Evolutionary conservation across 1,140 invertebrate genomes (phyloP), one percentile per base, ranked within the genome.

Genomic region (Hypothenemus hampei): DNA sequence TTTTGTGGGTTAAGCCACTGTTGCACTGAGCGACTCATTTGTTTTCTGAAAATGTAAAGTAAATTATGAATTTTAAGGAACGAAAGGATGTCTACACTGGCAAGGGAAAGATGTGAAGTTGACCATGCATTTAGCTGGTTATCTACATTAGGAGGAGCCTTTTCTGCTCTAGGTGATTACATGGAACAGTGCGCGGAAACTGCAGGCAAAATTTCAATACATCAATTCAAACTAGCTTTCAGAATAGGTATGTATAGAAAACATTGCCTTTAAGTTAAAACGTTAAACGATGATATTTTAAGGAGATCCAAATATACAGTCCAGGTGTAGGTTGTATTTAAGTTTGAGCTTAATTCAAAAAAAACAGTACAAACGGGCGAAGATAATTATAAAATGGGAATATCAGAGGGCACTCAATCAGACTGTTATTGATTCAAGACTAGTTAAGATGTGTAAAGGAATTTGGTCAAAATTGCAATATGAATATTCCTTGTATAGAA

Each of bases 101-200:
- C 72, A 18, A 73, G 75, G 72, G 84, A 89, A 72, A 75, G 78
- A 59, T 77, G 84, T 59, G 84, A 92, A 73, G 74, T 93, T 58
- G 89, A 93, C 67, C 81, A 89, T 75, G 78, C 86, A 6, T 86
- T 96, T 78, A 91, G 91, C 3, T 96, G 93, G 91, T 75, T 97
- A 3, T 97, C 93, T n/a, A 97, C 94, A 1, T 76, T 98, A 10
- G 94, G 94, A 40, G 93, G 93, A 35, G 94, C 89, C 4, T 97
- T 90, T 74, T 97, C 93, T 16, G 86, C 93, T 6, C 75, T 97
- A 39, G 94, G 94, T 13, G 93, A 97, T 67, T 80, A 87, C 59
- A 86, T 85, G 73, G 65, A 74, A 43, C 72, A 84, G 65, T 93
- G 84, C 78, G 91, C 93, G 49, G 74, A 86, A 65, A 81, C 85